Percentiles rank a stretch among this genome's conserved stretches.
Evolutionary conservation across 2,797 vertebrate genomes (phyloP).

Genomic region (Gadopsis bispinosus): DNA sequence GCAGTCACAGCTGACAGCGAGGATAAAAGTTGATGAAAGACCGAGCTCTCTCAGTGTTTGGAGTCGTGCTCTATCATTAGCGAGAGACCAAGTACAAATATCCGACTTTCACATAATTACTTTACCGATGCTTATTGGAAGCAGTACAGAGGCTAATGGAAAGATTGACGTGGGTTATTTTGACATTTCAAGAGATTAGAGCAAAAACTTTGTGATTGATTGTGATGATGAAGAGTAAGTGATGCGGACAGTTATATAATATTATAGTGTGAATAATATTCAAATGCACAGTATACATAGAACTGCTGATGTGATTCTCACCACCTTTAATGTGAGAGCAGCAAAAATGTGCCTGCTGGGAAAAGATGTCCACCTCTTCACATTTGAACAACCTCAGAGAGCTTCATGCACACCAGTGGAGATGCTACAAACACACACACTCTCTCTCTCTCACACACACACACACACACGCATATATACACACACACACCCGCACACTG

Average conservation of each 20-base stretch:
- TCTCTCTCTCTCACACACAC: background rate
- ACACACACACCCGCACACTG: conserved; percentile 3
- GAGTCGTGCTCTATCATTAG: conserved; percentile 11
- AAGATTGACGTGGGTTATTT: background rate
- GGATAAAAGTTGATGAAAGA: conserved; percentile 12
- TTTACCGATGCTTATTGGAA: conserved; percentile 15
- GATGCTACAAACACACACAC: background rate
- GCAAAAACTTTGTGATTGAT: background rate
- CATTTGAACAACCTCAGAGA: conserved; percentile 26
- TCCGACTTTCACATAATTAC: background rate
- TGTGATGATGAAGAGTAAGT: background rate
- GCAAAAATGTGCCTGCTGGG: conserved; percentile 32
- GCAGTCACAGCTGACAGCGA: background rate
- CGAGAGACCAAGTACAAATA: background rate
- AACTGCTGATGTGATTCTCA: conserved; percentile 20
- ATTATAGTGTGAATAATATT: background rate
- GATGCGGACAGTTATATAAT: background rate
- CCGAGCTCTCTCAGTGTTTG: conserved; percentile 16
- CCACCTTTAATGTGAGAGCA: conserved; percentile 23
- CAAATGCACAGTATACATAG: background rate
- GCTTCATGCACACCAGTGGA: background rate
- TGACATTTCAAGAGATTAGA: background rate
- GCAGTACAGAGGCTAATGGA: background rate
- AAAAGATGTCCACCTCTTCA: conserved; percentile 32
- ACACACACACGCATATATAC: background rate